Evolutionary conservation across 1,140 invertebrate species (phyloP), one percentile per base, ranked within the genome.

Genomic region (Sycobia sp.): DNA sequence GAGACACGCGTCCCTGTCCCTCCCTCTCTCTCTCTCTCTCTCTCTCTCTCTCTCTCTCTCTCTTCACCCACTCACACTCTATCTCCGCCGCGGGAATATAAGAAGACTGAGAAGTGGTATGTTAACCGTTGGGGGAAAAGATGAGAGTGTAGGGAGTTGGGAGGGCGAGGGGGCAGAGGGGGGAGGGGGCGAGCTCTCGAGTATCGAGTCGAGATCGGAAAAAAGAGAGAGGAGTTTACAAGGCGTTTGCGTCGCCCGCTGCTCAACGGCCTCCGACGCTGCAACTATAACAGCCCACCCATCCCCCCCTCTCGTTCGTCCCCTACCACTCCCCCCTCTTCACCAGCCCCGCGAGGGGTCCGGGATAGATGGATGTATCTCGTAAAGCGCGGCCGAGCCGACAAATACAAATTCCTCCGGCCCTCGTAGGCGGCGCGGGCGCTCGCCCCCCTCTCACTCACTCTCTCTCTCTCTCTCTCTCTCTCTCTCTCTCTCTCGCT

Each of bases 361-460:
- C n/a, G n/a, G 54, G 62, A 44, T 50, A 57, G 63, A 62, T 62
- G 56, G 67, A 60, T 63, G 62, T 63, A 62, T 67, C 67, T 60
- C 70, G 66, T 53, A 68, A 68, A 70, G 66, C 68, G 62, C 68
- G 62, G 62, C 54, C 49, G 51, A 70, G 62, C 66, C 66, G 67
- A 69, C 65, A 72, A 71, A 71, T 70, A 70, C 71, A 67, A 67
- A 74, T 74, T 74, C 71, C 67, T 68, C 8, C 38, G 49, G 11
- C 49, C 38, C 29, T 32, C 29, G 29, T 11, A 7, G 4, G 11
- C 29, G 11, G 5, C 29, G 29, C 29, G 11, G 29, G 5, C 29
- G 29, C 5, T 4, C 29, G 50, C 39, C 34, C 39, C n/a, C 34
- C 54, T 11, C 47, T 34, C 32, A 39, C 18, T 59, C 27, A 38